phyloP scores from a whole-genome alignment of 1,140 invertebrate genomes.

The Penaeus vannamei region DNA sequence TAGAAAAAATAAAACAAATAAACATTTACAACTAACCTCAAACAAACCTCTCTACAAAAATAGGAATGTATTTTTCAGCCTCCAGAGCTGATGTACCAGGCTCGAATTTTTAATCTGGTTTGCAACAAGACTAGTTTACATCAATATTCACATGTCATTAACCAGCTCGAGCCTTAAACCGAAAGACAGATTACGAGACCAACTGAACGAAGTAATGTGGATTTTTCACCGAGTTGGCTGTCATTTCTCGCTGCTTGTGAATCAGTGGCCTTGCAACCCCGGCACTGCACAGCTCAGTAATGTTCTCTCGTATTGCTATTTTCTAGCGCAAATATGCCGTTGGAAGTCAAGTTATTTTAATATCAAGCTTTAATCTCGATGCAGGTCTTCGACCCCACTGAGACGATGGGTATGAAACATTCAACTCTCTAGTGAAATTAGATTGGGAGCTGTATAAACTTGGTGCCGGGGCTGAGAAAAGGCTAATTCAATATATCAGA shows the following conservation, averaged over 20 bases:
- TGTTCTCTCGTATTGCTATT: no score
- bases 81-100: slow-evolving; percentile 39
- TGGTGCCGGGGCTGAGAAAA: slow-evolving; percentile 57
- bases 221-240: background rate
- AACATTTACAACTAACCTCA: no score
- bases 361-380: no score
- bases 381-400: slow-evolving; percentile 12
- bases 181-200: slow-evolving; percentile 52
- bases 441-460: slow-evolving; percentile 19
- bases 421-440: slow-evolving; percentile 53
- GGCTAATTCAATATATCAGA: slow-evolving; percentile 67
- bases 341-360: no score
- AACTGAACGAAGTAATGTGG: slow-evolving; percentile 48
- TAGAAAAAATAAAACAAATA: no score
- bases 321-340: no score
- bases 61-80: no score
- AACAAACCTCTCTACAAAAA: no score
- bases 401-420: slow-evolving; percentile 57
- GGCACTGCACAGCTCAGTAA: no score
- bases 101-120: slow-evolving; percentile 66
- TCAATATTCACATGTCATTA: slow-evolving; percentile 67
- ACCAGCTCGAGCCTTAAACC: slow-evolving; percentile 54
- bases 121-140: slow-evolving; percentile 65
- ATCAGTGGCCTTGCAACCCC: no score
- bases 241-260: no score